A percentile compares a stretch with the other conserved stretches of the same genome.
Conservation (phyloP, 35 echinoderm and acorn worm species). For the Chiridota heheva region DNA sequence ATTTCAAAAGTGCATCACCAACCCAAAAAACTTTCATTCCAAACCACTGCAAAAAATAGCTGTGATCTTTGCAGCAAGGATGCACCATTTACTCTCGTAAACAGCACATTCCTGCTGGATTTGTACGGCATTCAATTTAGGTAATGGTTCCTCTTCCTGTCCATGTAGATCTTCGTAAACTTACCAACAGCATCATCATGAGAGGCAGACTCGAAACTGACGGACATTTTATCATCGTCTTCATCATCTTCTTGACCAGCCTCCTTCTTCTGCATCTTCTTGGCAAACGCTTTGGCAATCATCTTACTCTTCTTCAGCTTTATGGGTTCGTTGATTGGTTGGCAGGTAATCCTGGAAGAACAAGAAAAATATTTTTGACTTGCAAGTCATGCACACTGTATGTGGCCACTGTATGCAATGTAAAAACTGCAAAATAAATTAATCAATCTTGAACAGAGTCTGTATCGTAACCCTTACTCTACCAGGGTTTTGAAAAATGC, state of each 20-base stretch:
- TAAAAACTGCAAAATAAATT: too few relatives aligned
- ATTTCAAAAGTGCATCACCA: too few relatives aligned
- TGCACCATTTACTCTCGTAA: too few relatives aligned
- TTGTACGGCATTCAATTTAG: not conserved
- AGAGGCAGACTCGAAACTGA: slow-evolving; percentile 96
- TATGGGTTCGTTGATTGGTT: slow-evolving; percentile 92
- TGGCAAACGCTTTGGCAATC: slow-evolving; percentile 99
- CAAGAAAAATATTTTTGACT: not conserved
- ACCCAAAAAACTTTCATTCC: too few relatives aligned
- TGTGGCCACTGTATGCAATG: too few relatives aligned
- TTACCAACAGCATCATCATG: slow-evolving; percentile 98
- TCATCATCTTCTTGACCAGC: slow-evolving; percentile 26
- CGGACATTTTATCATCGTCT: slow-evolving; percentile 68
- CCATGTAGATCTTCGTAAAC: not conserved
- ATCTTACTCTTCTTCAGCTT: slow-evolving; percentile 89
- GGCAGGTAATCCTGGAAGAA: slow-evolving; percentile 76
- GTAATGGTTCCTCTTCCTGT: not conserved
- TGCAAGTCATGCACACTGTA: not conserved
- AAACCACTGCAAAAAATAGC: too few relatives aligned
- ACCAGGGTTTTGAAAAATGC: too few relatives aligned
- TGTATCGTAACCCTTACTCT: too few relatives aligned
- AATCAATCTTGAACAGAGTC: too few relatives aligned
- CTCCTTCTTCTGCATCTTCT: slow-evolving; percentile 45
- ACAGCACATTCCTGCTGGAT: too few relatives aligned
- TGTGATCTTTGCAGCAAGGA: too few relatives aligned